phyloP scores from a whole-genome alignment of 2,113 vertebrate species.

The Cyrtonyx montezumae region DNA sequence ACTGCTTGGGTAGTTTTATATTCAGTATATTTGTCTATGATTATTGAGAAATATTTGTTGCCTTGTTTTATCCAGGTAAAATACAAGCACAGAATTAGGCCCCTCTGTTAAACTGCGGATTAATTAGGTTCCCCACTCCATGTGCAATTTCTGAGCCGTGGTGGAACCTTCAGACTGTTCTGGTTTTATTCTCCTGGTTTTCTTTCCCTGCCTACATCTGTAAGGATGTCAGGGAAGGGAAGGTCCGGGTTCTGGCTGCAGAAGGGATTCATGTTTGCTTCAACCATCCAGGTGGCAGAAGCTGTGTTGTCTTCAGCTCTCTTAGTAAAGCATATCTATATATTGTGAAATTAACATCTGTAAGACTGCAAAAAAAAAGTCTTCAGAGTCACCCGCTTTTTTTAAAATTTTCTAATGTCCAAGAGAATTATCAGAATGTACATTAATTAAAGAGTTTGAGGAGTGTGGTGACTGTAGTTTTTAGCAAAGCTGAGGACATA shows the following conservation, averaged over 20 bases:
- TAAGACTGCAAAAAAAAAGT: background rate
- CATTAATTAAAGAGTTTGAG: background rate
- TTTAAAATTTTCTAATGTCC: background rate
- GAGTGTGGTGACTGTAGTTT: background rate
- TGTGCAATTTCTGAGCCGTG: background rate
- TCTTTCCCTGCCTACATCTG: background rate
- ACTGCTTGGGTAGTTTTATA: background rate
- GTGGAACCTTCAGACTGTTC: background rate
- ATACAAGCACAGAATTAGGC: background rate
- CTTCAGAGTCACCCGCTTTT: background rate
- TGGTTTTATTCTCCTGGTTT: background rate
- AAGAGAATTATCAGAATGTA: background rate
- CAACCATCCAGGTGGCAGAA: background rate
- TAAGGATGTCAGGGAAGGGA: background rate
- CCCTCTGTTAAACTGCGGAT: accelerated
- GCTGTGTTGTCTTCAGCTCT: background rate
- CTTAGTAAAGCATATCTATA: background rate
- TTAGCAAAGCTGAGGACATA: background rate
- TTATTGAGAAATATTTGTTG: background rate
- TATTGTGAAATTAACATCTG: background rate
- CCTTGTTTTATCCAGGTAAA: background rate
- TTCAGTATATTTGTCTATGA: background rate
- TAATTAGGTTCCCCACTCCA: background rate
- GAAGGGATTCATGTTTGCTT: background rate
- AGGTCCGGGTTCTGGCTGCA: background rate